A percentile compares a stretch with the other conserved stretches of the same genome.
phyloP scores from a whole-genome alignment of 30 jellyfish, hydroid and myxozoan species.

The Cassiopea andromeda region DNA sequence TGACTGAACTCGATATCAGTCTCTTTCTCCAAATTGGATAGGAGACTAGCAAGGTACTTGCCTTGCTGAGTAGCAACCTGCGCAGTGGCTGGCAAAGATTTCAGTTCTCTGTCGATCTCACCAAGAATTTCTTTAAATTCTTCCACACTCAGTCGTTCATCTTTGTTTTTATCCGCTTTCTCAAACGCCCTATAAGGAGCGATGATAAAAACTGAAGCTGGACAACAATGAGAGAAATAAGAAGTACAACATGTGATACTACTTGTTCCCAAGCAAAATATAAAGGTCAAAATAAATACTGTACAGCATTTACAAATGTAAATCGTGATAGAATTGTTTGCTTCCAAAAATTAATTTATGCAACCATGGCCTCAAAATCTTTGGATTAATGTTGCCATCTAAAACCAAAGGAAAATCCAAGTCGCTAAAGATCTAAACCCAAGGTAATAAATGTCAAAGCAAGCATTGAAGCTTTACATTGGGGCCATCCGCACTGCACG shows the following conservation, averaged over 20 bases:
- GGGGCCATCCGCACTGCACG: no score
- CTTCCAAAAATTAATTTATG: no score
- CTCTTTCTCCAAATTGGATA: constrained; percentile 23
- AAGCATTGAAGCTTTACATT: no score
- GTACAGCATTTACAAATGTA: no score
- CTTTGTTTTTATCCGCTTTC: constrained; percentile 58
- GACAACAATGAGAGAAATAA: neutral
- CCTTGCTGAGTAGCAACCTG: constrained; percentile 95
- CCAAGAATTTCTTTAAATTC: constrained; percentile 51
- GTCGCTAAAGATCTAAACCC: no score
- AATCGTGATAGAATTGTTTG: no score
- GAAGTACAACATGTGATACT: neutral
- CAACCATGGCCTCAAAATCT: no score
- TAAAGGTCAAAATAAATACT: no score
- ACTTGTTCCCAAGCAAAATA: no score
- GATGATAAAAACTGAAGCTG: neutral
- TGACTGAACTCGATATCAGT: constrained; percentile 27
- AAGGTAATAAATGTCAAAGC: no score
- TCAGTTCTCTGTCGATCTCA: constrained; percentile 66
- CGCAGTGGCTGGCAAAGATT: constrained; percentile 88
- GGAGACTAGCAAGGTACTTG: constrained; percentile 76
- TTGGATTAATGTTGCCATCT: no score
- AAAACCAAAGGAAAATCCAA: no score
- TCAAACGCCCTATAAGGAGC: constrained; percentile 47
- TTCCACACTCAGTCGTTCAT: constrained; percentile 56